Base-by-base conservation (phyloP, 2,797 vertebrate species). In the Pterois miles region DNA sequence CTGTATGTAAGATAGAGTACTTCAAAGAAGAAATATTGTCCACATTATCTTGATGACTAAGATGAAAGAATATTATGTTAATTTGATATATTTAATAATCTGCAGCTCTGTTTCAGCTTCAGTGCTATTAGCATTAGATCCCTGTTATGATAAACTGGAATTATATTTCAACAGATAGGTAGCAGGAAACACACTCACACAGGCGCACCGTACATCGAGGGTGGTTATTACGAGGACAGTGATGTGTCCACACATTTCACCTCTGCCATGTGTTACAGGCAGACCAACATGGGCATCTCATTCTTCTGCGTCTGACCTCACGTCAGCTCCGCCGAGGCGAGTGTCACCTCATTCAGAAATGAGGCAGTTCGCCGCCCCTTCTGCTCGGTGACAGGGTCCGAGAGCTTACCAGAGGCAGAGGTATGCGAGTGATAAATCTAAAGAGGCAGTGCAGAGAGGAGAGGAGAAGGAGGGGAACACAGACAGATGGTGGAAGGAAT, bases 281-380 rank as follows among this genome's bases (percentile, higher is more conserved):
- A 56, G 81, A 86, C 40, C 8, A 29, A 80, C 68, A 33, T 60
- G 69, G 70, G 53, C 74, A 43, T 79, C 83, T 91, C 84, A 85
- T 92, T 91, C 77, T 74, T 9, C 86, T 29, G 23, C 18, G 27
- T 31, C 78, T 88, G 90, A 91, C 89, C 90, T 81, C 73, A 40
- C 63, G 83, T 90, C 89, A 85, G 80, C 71, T 43, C 36, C 53
- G 38, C 78, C 68, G 50, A 76, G 73, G 84, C 76, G 83, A 83
- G 74, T 77, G 89, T 90, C 83, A 83, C 84, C 84, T 90, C 85
- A 74, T 90, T 88, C 86, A 88, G 76, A 86, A 81, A 84, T 20
- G 34, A 86, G 70, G 59, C 22, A 62, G 63, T 73, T 71, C 20
- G 38, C 69, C 68, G 82, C 56, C 43, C 43, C 8, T 64, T 54